phyloP scores from a whole-genome alignment of 2,888 invertebrate species.

The Rutpela maculata region DNA sequence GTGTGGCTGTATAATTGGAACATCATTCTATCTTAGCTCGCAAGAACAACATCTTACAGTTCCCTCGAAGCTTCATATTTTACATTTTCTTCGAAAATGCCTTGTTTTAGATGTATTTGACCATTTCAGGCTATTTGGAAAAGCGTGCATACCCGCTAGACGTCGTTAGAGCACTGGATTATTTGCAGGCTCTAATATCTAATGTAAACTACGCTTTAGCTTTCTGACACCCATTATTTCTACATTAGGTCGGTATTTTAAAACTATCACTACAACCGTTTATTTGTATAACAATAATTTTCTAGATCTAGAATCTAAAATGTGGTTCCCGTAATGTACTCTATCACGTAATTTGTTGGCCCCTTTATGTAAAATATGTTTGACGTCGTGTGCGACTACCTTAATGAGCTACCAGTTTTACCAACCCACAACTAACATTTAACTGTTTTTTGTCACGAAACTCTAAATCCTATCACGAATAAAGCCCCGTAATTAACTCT shows the following conservation, averaged over 20 bases:
- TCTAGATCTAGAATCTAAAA: conserved; percentile 35
- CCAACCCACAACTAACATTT: conserved; percentile 55
- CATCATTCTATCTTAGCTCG: too few species aligned
- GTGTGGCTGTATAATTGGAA: too few species aligned
- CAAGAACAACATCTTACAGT: too few species aligned
- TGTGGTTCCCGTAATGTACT: conserved; percentile 29
- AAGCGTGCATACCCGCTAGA: too few species aligned
- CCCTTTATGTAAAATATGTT: conserved; percentile 54
- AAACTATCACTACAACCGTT: conserved; percentile 23
- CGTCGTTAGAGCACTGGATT: neutral
- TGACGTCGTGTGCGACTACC: conserved; percentile 55
- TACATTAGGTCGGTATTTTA: neutral
- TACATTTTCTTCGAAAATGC: too few species aligned
- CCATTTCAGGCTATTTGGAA: too few species aligned
- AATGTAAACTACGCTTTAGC: neutral
- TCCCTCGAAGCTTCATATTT: too few species aligned
- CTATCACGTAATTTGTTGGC: conserved; percentile 53
- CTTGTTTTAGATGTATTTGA: too few species aligned
- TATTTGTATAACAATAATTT: conserved; percentile 40
- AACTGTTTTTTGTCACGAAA: conserved; percentile 65
- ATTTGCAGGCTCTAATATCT: neutral
- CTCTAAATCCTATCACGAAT: conserved; percentile 62
- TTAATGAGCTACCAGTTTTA: conserved; percentile 56
- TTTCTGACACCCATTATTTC: neutral
- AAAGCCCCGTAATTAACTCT: conserved; percentile 62